Percentiles rank a stretch among this genome's conserved stretches.
These are phyloP conservation scores for Molossus molossus DNA, from an alignment of 2,797 vertebrate genomes.

Conservation along the genomic window DNA sequence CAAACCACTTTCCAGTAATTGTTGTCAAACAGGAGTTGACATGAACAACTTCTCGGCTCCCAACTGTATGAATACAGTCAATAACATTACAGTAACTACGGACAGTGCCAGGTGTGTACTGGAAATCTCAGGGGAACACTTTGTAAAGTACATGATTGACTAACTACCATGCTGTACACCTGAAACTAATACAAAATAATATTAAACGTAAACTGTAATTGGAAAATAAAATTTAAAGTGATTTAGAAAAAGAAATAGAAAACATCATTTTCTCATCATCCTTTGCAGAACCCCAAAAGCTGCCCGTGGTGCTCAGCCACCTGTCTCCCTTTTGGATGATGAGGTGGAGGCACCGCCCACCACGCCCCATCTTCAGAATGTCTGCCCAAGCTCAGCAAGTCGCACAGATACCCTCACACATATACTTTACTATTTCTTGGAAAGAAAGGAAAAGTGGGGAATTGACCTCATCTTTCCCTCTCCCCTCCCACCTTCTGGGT, in stretches of 20 bases:
- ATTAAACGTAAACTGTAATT: not conserved
- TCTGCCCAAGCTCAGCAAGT: too few species aligned
- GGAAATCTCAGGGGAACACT: not conserved
- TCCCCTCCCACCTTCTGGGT: not conserved
- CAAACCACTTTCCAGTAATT: constrained; percentile 9
- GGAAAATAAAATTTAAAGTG: not conserved
- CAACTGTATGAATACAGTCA: not conserved
- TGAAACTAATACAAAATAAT: not conserved
- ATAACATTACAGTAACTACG: not conserved
- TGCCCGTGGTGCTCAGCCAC: not conserved
- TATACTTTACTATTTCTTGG: not conserved
- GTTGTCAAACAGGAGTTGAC: not conserved
- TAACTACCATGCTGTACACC: not conserved
- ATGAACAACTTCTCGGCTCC: not conserved
- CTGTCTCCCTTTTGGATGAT: not conserved
- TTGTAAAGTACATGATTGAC: not conserved
- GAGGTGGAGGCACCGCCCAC: not conserved
- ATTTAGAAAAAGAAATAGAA: not conserved
- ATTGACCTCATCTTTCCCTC: not conserved
- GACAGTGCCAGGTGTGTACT: not conserved
- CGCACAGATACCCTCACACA: not conserved
- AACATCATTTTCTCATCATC: not conserved
- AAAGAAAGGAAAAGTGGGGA: not conserved
- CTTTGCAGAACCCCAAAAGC: not conserved
- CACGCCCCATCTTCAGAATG: not conserved